These are phyloP conservation scores for Orthosia cruda DNA, from an alignment of 2,888 invertebrate species.

Conservation along the genomic window DNA sequence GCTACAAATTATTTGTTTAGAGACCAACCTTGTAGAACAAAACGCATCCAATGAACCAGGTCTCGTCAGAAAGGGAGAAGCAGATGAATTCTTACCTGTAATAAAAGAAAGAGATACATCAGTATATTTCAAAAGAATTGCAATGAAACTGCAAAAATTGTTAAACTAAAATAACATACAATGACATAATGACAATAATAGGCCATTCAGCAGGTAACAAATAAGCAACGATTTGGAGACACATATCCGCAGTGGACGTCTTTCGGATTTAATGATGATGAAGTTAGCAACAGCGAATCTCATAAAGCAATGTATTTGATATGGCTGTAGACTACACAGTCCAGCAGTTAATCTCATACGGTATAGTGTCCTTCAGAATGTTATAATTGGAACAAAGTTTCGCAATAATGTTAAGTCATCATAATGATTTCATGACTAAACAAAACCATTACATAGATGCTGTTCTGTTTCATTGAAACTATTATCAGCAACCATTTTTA, in stretches of 20 bases:
- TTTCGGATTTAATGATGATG: neutral
- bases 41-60: neutral
- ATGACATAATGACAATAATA: neutral
- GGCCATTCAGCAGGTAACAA: neutral
- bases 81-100: conserved; percentile 56
- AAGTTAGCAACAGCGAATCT: neutral
- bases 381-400: neutral
- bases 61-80: neutral
- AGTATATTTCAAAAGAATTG: neutral
- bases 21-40: conserved; percentile 32
- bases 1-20: neutral
- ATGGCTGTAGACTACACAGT: no score
- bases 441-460: conserved; percentile 5
- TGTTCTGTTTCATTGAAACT: neutral
- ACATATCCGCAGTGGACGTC: neutral
- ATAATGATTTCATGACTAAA: conserved; percentile 11
- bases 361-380: neutral
- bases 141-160: neutral
- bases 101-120: conserved; percentile 40
- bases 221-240: neutral
- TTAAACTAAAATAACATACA: neutral
- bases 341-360: neutral
- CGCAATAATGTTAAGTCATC: neutral
- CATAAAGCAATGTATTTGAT: neutral
- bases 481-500: neutral